Conservation (phyloP, 2,888 invertebrate species). For the Lysandra coridon region DNA sequence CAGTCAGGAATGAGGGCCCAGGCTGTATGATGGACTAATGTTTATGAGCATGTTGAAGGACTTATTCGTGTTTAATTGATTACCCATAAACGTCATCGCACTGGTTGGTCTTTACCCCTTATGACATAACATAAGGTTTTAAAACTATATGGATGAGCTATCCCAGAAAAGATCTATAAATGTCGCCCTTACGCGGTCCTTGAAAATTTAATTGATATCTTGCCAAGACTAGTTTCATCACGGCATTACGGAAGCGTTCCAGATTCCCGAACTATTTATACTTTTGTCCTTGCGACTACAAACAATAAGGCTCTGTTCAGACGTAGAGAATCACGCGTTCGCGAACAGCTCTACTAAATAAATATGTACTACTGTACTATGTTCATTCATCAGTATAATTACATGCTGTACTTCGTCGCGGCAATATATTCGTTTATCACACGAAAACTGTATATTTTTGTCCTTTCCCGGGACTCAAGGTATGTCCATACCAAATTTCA, state of each 20-base stretch:
- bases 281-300: conserved; percentile 12
- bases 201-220: conserved; percentile 15
- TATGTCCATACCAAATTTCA: too few species aligned
- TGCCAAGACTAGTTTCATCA: conserved; percentile 23
- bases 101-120: neutral
- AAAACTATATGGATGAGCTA: neutral
- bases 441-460: too few species aligned
- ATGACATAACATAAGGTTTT: neutral
- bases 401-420: too few species aligned
- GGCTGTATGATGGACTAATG: too few species aligned
- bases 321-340: neutral
- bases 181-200: conserved; percentile 3
- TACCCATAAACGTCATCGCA: too few species aligned
- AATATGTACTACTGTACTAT: too few species aligned
- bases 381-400: too few species aligned
- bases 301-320: neutral
- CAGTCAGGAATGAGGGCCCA: too few species aligned
- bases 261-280: conserved; percentile 14
- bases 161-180: conserved; percentile 4
- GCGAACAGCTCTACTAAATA: neutral
- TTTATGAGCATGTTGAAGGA: too few species aligned
- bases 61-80: too few species aligned
- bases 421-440: too few species aligned
- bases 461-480: too few species aligned
- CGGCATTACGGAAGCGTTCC: conserved; percentile 20